Evolutionary conservation across 2,797 vertebrate genomes (phyloP).

Genomic region (Fistularia tabacaria): DNA sequence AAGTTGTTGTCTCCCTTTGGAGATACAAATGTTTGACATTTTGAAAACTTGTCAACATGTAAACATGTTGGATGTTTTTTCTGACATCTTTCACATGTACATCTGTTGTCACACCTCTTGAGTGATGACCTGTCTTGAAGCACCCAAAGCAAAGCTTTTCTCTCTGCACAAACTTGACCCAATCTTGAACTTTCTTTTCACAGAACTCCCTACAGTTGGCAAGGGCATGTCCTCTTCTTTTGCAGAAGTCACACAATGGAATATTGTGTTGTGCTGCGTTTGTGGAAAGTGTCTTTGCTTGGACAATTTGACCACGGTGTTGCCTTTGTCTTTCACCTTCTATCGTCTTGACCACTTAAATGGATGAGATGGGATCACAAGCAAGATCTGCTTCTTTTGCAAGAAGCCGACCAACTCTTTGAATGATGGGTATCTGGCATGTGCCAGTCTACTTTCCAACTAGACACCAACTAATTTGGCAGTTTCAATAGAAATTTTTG

Average conservation of each 20-base stretch:
- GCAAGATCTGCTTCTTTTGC: background rate
- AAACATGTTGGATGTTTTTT: too few species aligned
- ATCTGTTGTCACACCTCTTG: too few species aligned
- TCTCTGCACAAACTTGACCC: too few species aligned
- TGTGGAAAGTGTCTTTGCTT: too few species aligned
- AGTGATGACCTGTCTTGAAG: too few species aligned
- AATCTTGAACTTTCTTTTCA: slow-evolving; percentile 2
- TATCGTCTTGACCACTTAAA: background rate
- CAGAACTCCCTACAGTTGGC: background rate
- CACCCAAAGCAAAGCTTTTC: too few species aligned
- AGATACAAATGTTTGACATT: too few species aligned
- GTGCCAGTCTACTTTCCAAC: background rate
- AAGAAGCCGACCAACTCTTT: background rate
- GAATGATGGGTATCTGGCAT: background rate
- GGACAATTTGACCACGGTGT: background rate
- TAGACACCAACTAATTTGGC: slow-evolving; percentile 3
- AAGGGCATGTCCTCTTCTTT: background rate
- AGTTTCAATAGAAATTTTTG: slow-evolving; percentile 6
- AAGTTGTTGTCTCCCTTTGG: too few species aligned
- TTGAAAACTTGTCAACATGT: too few species aligned
- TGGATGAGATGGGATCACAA: slow-evolving; percentile 4
- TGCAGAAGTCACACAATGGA: slow-evolving; percentile 11
- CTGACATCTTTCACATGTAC: too few species aligned
- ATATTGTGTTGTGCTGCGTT: too few species aligned
- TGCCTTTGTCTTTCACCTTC: background rate